Conservation (phyloP, 1,140 invertebrate genomes). For the Micrasema minimum region DNA sequence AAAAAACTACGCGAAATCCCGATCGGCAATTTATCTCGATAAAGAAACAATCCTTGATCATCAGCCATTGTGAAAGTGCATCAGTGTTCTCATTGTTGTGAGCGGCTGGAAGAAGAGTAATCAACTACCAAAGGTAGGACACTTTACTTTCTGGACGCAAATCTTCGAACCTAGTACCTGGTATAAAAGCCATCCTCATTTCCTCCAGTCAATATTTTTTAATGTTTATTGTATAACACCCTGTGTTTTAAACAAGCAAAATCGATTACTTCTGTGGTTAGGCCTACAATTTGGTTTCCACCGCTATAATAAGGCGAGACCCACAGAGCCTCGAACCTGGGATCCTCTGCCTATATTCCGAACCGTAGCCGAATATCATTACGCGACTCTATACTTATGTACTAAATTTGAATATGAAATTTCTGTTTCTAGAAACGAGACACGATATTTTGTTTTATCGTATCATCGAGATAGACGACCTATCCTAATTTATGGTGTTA, state of each 20-base stretch:
- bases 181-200: too few species aligned
- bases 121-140: too few species aligned
- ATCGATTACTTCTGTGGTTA: conserved; percentile 53
- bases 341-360: conserved; percentile 23
- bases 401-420: conserved; percentile 27
- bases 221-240: background rate
- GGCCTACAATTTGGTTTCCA: conserved; percentile 47
- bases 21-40: too few species aligned
- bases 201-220: background rate
- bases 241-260: conserved; percentile 48
- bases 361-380: conserved; percentile 20
- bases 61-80: too few species aligned
- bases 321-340: conserved; percentile 33
- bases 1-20: too few species aligned
- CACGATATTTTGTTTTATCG: conserved; percentile 18
- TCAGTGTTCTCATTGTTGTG: too few species aligned
- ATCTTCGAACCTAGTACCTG: too few species aligned
- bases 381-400: conserved; percentile 26
- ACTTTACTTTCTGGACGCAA: too few species aligned
- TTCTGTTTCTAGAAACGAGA: conserved; percentile 3
- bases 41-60: too few species aligned
- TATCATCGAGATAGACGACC: too few species aligned
- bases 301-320: conserved; percentile 28
- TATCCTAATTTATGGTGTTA: too few species aligned
- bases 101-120: too few species aligned